phyloP scores from a whole-genome alignment of 2,797 vertebrate genomes.

The Brachyrhaphis roseni region DNA sequence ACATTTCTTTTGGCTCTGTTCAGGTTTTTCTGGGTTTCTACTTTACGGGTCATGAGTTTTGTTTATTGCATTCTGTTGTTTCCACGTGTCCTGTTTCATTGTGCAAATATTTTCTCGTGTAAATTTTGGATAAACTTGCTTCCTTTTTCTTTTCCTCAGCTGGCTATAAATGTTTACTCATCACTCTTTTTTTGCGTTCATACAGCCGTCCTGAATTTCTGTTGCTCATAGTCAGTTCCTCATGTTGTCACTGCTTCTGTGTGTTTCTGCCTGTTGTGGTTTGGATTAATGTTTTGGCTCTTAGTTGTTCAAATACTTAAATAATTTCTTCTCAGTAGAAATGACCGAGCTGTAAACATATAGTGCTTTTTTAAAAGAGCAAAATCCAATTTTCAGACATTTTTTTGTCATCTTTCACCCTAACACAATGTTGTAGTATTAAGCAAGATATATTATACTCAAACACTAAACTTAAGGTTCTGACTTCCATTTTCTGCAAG shows the following conservation, averaged over 20 bases:
- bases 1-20: background rate
- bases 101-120: background rate
- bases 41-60: background rate
- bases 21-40: background rate
- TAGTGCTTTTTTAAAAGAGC: no score
- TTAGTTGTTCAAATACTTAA: background rate
- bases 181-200: background rate
- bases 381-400: background rate
- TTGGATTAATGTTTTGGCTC: background rate
- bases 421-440: background rate
- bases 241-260: background rate
- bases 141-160: background rate
- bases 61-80: slow-evolving; percentile 1
- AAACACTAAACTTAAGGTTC: background rate
- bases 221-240: background rate
- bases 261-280: background rate
- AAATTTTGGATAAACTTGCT: background rate
- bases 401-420: background rate
- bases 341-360: background rate
- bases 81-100: background rate
- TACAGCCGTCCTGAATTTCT: background rate
- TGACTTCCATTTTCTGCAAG: background rate
- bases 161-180: background rate
- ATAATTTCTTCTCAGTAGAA: background rate
- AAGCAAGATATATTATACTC: background rate